Conservation (phyloP, 2,888 invertebrate species). For the Fragum sueziense region DNA sequence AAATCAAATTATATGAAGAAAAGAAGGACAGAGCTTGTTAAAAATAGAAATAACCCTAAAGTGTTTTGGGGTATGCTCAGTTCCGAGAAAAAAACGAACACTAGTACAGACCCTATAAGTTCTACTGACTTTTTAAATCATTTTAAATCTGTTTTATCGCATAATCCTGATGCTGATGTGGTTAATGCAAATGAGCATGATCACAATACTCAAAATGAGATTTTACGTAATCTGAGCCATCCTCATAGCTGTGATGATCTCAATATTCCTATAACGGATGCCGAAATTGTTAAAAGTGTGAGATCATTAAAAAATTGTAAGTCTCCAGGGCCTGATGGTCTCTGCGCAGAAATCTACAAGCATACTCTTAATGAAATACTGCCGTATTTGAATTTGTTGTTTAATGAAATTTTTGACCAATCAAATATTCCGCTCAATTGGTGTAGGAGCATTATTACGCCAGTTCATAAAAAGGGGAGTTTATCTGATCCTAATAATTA, state of each 20-base stretch:
- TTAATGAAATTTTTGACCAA: background rate
- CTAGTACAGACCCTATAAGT: background rate
- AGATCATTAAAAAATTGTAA: background rate
- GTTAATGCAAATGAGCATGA: background rate
- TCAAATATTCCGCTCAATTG: background rate
- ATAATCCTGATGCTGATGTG: no score
- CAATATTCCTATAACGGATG: background rate
- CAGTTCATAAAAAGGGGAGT: conserved; percentile 8
- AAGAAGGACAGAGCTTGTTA: background rate
- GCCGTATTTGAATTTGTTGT: background rate
- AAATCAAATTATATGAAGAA: background rate
- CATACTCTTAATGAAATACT: background rate
- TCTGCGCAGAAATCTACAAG: conserved; percentile 10
- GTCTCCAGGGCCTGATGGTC: background rate
- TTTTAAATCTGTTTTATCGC: background rate
- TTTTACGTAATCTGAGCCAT: background rate
- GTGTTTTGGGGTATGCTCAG: background rate
- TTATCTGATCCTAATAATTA: conserved; percentile 30
- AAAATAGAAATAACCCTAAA: background rate
- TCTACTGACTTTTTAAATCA: background rate
- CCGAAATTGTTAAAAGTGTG: background rate
- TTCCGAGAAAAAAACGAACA: background rate
- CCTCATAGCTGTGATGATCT: conserved; percentile 3
- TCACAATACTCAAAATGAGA: background rate
- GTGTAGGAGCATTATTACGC: conserved; percentile 6